A percentile compares a stretch with the other conserved stretches of the same genome.
Evolutionary conservation across 2,797 vertebrate genomes (phyloP).

Genomic region (Luscinia megarhynchos): DNA sequence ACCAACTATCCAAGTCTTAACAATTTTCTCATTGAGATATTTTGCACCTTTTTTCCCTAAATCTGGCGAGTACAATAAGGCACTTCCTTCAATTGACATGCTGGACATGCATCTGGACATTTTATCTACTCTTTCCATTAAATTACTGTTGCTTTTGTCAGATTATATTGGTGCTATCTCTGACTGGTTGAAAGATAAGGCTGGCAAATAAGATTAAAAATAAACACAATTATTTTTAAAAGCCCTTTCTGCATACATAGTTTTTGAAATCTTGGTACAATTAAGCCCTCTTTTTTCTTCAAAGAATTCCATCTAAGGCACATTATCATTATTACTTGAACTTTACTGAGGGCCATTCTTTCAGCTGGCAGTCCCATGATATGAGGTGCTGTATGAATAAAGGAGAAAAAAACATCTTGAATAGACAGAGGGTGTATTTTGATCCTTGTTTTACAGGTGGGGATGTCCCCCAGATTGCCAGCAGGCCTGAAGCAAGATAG

Average conservation of each 20-base stretch:
- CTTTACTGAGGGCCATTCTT: background rate
- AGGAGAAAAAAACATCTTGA: background rate
- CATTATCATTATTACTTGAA: background rate
- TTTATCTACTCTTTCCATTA: constrained; percentile 66
- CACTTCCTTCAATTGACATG: constrained; percentile 62
- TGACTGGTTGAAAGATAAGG: constrained; percentile 58
- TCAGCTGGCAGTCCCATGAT: background rate
- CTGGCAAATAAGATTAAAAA: constrained; percentile 65
- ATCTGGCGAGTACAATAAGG: constrained; percentile 28
- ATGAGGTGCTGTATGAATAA: background rate
- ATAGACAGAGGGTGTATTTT: background rate
- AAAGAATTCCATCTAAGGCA: background rate
- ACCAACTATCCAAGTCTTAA: background rate
- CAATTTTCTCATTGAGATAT: constrained; percentile 33
- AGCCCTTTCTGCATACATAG: constrained; percentile 29
- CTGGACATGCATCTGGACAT: constrained; percentile 43
- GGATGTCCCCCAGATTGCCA: background rate
- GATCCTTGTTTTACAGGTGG: background rate
- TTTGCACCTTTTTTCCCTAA: constrained; percentile 32
- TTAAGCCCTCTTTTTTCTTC: constrained; percentile 8
- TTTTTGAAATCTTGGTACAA: constrained; percentile 19
- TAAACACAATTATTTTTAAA: constrained; percentile 70
- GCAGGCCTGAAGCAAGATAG: background rate
- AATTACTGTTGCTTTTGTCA: constrained; percentile 57
- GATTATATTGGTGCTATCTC: constrained; percentile 65